phyloP scores from a whole-genome alignment of 92 coral and sea anemone genomes.

The Isaurus tuberculatus region DNA sequence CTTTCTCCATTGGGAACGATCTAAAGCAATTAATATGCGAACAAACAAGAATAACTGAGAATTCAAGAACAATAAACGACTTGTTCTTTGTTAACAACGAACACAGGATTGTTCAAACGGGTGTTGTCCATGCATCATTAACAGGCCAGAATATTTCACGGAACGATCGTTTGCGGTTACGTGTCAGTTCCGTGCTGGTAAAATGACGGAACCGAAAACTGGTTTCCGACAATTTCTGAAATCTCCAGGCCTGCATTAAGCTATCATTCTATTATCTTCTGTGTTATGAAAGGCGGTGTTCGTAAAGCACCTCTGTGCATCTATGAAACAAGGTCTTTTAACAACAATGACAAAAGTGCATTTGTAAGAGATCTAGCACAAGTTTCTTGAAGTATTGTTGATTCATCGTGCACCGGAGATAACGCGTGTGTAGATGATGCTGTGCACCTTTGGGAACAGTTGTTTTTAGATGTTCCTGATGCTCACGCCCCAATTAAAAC shows the following conservation, averaged over 20 bases:
- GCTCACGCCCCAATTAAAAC: constrained; percentile 14
- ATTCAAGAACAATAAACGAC: constrained; percentile 26
- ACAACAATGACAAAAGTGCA: constrained; percentile 10
- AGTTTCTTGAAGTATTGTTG: constrained; percentile 4
- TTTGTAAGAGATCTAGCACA: constrained; percentile 14
- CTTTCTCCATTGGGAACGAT: constrained; percentile 31
- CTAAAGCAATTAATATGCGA: constrained; percentile 21
- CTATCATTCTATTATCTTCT: constrained; percentile 11
- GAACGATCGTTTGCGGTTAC: no score
- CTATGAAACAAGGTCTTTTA: constrained; percentile 9
- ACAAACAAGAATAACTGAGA: constrained; percentile 17
- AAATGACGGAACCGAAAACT: no score
- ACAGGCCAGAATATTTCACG: no score
- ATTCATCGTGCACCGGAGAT: constrained; percentile 14
- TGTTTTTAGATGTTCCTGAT: constrained; percentile 11
- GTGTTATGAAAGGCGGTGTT: constrained; percentile 26
- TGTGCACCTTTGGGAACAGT: neutral
- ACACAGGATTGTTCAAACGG: constrained; percentile 19
- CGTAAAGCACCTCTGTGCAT: neutral
- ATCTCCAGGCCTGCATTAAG: no score
- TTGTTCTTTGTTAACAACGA: constrained; percentile 17
- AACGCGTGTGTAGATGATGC: neutral
- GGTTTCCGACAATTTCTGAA: no score
- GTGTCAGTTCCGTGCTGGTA: no score
- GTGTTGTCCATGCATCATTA: constrained; percentile 13